Percentiles rank a stretch among this genome's conserved stretches.
Conservation (phyloP, 2,113 vertebrate species). For the Cacatua alba region DNA sequence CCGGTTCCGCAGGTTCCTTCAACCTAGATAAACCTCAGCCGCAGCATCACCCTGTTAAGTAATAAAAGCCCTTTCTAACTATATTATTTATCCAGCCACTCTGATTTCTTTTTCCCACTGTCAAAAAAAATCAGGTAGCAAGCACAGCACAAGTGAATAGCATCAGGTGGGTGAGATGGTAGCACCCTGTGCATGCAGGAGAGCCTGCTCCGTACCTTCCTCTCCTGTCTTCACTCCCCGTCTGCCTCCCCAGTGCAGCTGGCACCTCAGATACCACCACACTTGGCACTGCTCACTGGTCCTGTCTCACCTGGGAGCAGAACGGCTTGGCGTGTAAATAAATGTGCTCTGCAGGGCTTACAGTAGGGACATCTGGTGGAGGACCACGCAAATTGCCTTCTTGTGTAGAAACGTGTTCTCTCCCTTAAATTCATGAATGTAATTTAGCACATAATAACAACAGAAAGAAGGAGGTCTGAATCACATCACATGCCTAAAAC, state of each 20-base stretch:
- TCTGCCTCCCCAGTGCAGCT: background rate
- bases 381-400: background rate
- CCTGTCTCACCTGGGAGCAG: constrained; percentile 24
- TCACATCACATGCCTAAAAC: background rate
- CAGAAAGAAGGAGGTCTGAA: background rate
- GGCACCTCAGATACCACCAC: constrained; percentile 23
- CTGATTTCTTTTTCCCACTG: background rate
- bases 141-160: fast-evolving
- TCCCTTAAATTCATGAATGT: background rate
- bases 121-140: background rate
- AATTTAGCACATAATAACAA: too few species aligned
- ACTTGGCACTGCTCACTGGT: background rate
- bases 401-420: background rate
- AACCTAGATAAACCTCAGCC: background rate
- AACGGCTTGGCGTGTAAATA: background rate
- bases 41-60: background rate
- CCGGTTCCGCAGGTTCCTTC: background rate
- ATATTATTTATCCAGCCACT: background rate
- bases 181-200: background rate
- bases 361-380: constrained; percentile 77
- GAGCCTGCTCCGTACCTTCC: background rate
- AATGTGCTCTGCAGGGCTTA: background rate
- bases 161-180: background rate
- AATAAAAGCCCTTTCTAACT: background rate
- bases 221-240: background rate